These are phyloP conservation scores for Neodontobutis hainanensis DNA, from an alignment of 2,113 vertebrate species.

Conservation along the genomic window DNA sequence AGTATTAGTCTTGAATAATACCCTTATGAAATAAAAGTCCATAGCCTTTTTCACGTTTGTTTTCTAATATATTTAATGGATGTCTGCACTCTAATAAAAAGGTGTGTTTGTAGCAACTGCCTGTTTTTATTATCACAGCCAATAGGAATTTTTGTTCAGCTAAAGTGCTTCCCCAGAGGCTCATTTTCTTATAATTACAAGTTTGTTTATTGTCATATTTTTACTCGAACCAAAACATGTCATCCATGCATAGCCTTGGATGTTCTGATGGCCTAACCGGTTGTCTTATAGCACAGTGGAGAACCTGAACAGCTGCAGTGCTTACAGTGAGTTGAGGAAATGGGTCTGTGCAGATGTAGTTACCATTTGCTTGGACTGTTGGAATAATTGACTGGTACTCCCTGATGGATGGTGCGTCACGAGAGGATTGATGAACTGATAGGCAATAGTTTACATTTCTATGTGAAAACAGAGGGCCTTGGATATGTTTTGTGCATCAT, in stretches of 20 bases:
- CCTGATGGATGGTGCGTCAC: slow-evolving; percentile 46
- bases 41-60: slow-evolving; percentile 75
- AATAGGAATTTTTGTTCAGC: background rate
- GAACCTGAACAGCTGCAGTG: slow-evolving; percentile 51
- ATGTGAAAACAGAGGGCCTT: slow-evolving; percentile 18
- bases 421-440: slow-evolving; percentile 19
- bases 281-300: slow-evolving; percentile 36
- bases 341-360: slow-evolving; percentile 38
- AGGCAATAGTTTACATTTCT: slow-evolving; percentile 18
- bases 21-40: slow-evolving; percentile 67
- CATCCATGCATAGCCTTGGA: background rate
- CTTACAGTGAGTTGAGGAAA: slow-evolving; percentile 42
- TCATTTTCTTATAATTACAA: too few relatives aligned
- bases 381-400: slow-evolving; percentile 39
- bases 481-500: slow-evolving; percentile 15
- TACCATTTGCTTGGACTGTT: slow-evolving; percentile 50
- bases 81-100: slow-evolving; percentile 81
- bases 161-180: too few relatives aligned
- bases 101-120: slow-evolving; percentile 66
- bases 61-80: slow-evolving; percentile 84
- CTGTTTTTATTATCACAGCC: slow-evolving; percentile 36
- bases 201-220: background rate
- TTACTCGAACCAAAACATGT: slow-evolving; percentile 11
- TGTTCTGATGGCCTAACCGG: slow-evolving; percentile 47
- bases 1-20: slow-evolving; percentile 74